Percentiles rank a stretch among this genome's conserved stretches.
These are phyloP conservation scores for Eurytoma californica DNA, from an alignment of 2,888 invertebrate genomes.

Conservation along the genomic window DNA sequence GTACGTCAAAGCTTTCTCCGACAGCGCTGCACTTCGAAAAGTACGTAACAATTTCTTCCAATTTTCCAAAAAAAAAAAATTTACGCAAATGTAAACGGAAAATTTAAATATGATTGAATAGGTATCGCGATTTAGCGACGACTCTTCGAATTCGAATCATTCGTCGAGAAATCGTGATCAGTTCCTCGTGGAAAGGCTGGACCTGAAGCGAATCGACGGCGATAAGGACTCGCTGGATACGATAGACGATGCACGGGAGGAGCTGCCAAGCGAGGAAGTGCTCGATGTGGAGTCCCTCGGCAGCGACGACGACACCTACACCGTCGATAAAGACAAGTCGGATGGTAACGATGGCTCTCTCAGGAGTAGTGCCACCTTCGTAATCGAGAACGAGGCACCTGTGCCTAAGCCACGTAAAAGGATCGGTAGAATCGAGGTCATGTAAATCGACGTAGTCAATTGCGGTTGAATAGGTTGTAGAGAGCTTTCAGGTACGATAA, in stretches of 20 bases:
- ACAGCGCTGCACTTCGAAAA: slow-evolving; percentile 49
- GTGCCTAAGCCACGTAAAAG: slow-evolving; percentile 61
- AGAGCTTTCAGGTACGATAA: too few relatives aligned
- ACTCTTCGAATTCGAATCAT: slow-evolving; percentile 43
- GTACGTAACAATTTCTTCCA: too few relatives aligned
- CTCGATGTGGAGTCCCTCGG: slow-evolving; percentile 55
- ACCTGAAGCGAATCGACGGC: slow-evolving; percentile 30
- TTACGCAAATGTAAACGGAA: too few relatives aligned
- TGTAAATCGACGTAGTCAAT: slow-evolving; percentile 24
- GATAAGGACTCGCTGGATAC: slow-evolving; percentile 47
- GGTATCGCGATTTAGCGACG: slow-evolving; percentile 47
- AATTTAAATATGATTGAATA: background rate
- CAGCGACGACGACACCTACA: slow-evolving; percentile 64
- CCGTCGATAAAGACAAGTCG: slow-evolving; percentile 53
- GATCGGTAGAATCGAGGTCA: slow-evolving; percentile 42
- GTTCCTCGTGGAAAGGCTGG: slow-evolving; percentile 37
- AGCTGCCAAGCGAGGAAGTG: slow-evolving; percentile 41
- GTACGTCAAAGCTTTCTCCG: slow-evolving; percentile 57
- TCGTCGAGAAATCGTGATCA: background rate
- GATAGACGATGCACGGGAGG: slow-evolving; percentile 43
- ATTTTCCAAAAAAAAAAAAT: too few relatives aligned
- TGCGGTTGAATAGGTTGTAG: background rate
- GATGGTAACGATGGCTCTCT: slow-evolving; percentile 56
- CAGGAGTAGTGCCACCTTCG: slow-evolving; percentile 64
- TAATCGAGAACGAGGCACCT: slow-evolving; percentile 60